A percentile compares a stretch with the other conserved stretches of the same genome.
These are phyloP conservation scores for Gasterosteus nipponicus DNA, from an alignment of 2,113 vertebrate genomes.

Conservation along the genomic window DNA sequence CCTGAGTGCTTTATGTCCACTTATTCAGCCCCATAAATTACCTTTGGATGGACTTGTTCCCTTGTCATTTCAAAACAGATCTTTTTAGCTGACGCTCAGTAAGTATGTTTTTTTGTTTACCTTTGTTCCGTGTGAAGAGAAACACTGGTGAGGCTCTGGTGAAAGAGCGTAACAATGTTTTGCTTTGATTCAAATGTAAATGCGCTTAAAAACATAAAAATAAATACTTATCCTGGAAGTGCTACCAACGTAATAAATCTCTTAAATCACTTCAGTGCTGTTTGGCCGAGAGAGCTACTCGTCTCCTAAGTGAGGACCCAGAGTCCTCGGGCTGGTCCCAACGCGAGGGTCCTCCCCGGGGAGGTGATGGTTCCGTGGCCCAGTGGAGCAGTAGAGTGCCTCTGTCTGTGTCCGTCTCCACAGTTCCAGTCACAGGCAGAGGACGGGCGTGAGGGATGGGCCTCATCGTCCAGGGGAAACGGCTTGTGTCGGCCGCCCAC, in stretches of 20 bases:
- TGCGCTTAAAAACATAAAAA: slow-evolving; percentile 10
- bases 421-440: slow-evolving; percentile 67
- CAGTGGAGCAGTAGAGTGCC: slow-evolving; percentile 80
- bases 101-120: slow-evolving; percentile 23
- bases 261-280: slow-evolving; percentile 24
- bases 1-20: slow-evolving; percentile 79
- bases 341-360: slow-evolving; percentile 55
- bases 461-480: slow-evolving; percentile 76
- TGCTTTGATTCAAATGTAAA: not conserved
- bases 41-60: slow-evolving; percentile 66
- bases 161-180: slow-evolving; percentile 4
- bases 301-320: slow-evolving; percentile 37
- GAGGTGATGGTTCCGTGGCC: slow-evolving; percentile 71
- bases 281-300: slow-evolving; percentile 20
- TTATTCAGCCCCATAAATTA: slow-evolving; percentile 74
- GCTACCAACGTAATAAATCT: slow-evolving; percentile 25
- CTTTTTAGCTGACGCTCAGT: slow-evolving; percentile 25
- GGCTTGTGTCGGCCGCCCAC: slow-evolving; percentile 81
- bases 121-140: not conserved
- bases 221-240: slow-evolving; percentile 12
- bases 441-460: slow-evolving; percentile 76
- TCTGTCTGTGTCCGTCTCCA: slow-evolving; percentile 68
- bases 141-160: not conserved
- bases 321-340: slow-evolving; percentile 43
- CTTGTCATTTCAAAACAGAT: slow-evolving; percentile 55